These are phyloP conservation scores for Nothoprocta perdicaria DNA, from an alignment of 2,113 vertebrate genomes.

Conservation along the genomic window DNA sequence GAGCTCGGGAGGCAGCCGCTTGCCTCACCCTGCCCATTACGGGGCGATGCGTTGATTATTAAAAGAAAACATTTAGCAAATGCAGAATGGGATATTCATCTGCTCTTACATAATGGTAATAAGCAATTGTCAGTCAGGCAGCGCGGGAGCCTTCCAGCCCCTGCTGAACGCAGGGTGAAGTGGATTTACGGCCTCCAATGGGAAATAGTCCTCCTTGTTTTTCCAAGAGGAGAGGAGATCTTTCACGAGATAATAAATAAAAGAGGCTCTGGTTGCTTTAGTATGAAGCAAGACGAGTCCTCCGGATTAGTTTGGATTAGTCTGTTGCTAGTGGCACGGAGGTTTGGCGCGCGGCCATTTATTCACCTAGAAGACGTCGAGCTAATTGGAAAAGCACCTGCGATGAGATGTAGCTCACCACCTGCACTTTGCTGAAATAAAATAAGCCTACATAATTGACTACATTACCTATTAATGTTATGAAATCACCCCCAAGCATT, in stretches of 20 bases:
- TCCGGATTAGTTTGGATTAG: conserved; percentile 62
- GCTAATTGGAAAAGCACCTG: conserved; percentile 75
- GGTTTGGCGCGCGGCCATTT: conserved; percentile 38
- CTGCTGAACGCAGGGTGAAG: neutral
- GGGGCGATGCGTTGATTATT: conserved; percentile 52
- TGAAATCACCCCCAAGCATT: conserved; percentile 64
- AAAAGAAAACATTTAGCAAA: conserved; percentile 76
- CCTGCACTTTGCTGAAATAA: conserved; percentile 71
- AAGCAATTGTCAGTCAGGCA: neutral
- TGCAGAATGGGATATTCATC: conserved; percentile 54
- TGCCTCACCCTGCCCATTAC: conserved; percentile 62
- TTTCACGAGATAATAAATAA: conserved; percentile 58
- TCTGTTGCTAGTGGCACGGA: conserved; percentile 60
- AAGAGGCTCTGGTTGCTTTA: conserved; percentile 47
- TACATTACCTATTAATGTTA: conserved; percentile 66
- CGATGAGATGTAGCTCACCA: conserved; percentile 63
- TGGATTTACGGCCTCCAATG: neutral
- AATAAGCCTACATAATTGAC: conserved; percentile 68
- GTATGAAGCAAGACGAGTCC: conserved; percentile 59
- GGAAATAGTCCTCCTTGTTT: conserved; percentile 43
- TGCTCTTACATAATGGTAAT: conserved; percentile 64
- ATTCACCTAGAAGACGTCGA: conserved; percentile 68
- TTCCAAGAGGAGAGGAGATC: conserved; percentile 46
- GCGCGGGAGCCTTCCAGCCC: neutral
- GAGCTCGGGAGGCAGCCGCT: conserved; percentile 15